Percentiles rank a stretch among this genome's conserved stretches.
Evolutionary conservation across 2,888 invertebrate species (phyloP).

Genomic region (Erebia epiphron): DNA sequence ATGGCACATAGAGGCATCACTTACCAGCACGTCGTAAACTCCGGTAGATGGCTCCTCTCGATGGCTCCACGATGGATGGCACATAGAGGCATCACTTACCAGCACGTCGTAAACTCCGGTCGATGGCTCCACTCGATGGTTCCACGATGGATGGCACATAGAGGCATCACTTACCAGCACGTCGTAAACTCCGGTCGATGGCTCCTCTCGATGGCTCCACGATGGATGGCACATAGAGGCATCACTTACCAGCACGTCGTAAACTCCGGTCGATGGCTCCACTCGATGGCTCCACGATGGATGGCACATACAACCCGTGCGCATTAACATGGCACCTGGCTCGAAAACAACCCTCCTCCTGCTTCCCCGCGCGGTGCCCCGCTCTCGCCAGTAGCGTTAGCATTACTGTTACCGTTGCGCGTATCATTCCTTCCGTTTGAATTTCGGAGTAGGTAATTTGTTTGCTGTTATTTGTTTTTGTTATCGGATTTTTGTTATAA

Average conservation of each 20-base stretch:
- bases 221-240: neutral
- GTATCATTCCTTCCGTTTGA: no score
- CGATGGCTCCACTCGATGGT: no score
- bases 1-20: constrained; percentile 29
- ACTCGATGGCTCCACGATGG: constrained; percentile 76
- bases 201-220: no score
- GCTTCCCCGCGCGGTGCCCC: no score
- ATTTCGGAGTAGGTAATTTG: no score
- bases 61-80: no score
- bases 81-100: constrained; percentile 66
- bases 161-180: constrained; percentile 85
- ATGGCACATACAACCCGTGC: neutral
- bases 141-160: neutral
- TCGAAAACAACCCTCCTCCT: no score
- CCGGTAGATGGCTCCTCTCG: constrained; percentile 72
- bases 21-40: constrained; percentile 95
- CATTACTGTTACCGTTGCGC: no score
- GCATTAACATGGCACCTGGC: no score
- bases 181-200: constrained; percentile 91
- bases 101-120: constrained; percentile 96
- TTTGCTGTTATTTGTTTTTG: no score
- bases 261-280: constrained; percentile 85
- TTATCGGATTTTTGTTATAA: no score
- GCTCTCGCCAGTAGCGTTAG: no score
- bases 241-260: constrained; percentile 91